Base-by-base conservation (phyloP, 2,797 vertebrate species). In the Tachyglossus aculeatus region DNA sequence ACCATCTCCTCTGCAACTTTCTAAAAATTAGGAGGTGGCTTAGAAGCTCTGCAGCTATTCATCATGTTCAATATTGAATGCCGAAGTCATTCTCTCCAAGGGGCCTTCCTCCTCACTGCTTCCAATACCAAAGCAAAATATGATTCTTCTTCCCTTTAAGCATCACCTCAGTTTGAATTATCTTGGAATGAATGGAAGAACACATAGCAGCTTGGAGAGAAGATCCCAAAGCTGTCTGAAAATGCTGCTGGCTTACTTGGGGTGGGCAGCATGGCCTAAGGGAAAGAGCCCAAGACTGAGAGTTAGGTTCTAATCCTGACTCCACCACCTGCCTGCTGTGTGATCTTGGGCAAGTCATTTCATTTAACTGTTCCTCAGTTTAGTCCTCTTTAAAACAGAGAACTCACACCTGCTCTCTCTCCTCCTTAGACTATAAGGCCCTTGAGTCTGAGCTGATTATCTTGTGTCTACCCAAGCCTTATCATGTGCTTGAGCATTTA, bases 31-130 rank as follows among this genome's bases (percentile, higher is more conserved):
- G 80, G 83, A 52, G 47, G 55, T 59, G 80, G 77, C 80, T 76
- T 73, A 88, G 80, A 80, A 84, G 78, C 62, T 83, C 80, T 72
- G 53, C 74, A 83, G 74, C 75, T 80, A 88, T 88, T 87, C 84
- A 84, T 88, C 83, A 87, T 82, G 79, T 44, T 55, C 18, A 80
- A 75, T 78, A 76, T 83, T 70, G 67, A 78, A 67, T 81, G 77
- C 68, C 76, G 50, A 61, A 83, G 79, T 77, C 71, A 63, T 78
- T 62, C 80, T 81, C 80, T 86, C 84, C 83, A 83, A 87, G 83
- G 64, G 81, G 73, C 80, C 81, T 80, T 67, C 85, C 78, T 84
- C 84, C 84, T 81, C 75, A 83, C 67, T 76, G 84, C 71, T 87
- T 88, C 71, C 71, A 81, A 67, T 68, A 77, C 75, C 67, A 37